phyloP scores from a whole-genome alignment of 2,888 invertebrate species.

The Galeruca laticollis region DNA sequence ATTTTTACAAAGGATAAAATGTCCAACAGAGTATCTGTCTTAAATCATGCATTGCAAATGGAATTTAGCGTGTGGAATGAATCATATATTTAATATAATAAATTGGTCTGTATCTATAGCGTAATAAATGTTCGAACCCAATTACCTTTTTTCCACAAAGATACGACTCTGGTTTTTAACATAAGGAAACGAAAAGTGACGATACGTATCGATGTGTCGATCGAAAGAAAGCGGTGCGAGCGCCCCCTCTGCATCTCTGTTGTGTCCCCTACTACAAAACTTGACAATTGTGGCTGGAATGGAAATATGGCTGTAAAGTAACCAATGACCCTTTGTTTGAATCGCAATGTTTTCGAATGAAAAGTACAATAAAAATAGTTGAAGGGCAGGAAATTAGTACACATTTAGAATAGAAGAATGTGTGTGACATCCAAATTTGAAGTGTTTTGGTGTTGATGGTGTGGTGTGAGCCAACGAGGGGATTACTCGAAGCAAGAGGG shows the following conservation, averaged over 20 bases:
- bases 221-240: conserved; percentile 47
- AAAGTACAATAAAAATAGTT: conserved; percentile 51
- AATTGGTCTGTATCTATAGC: too few species aligned
- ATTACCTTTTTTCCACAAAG: conserved; percentile 2
- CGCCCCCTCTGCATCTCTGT: conserved; percentile 44
- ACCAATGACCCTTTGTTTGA: conserved; percentile 67
- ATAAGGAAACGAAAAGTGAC: conserved; percentile 42
- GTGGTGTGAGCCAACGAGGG: conserved; percentile 38
- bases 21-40: too few species aligned
- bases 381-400: conserved; percentile 43
- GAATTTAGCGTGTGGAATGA: too few species aligned
- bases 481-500: conserved; percentile 37
- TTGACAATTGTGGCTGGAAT: conserved; percentile 57
- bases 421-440: conserved; percentile 43
- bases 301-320: conserved; percentile 67
- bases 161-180: conserved; percentile 27
- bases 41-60: too few species aligned
- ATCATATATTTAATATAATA: too few species aligned
- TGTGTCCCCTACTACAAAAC: conserved; percentile 44
- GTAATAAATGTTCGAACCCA: not conserved
- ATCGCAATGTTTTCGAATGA: conserved; percentile 59
- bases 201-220: conserved; percentile 43
- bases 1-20: too few species aligned
- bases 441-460: conserved; percentile 44
- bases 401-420: conserved; percentile 45